Percentiles rank a stretch among this genome's conserved stretches.
phyloP scores from a whole-genome alignment of 2,797 vertebrate species.

The Rhadinocentrus ornatus region DNA sequence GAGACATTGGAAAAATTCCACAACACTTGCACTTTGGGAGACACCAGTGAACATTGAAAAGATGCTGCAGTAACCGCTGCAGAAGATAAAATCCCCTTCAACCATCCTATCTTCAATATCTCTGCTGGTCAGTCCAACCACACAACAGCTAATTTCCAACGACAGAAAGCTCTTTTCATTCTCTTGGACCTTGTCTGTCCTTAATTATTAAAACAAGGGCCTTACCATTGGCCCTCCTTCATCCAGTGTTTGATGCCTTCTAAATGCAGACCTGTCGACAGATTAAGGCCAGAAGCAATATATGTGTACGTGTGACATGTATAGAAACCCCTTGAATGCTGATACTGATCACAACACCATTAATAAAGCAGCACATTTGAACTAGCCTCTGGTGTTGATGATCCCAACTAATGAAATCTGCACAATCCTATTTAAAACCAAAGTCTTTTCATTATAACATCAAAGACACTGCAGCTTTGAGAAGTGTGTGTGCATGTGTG shows the following conservation, averaged over 20 bases:
- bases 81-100: constrained; percentile 53
- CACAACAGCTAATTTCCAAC: constrained; percentile 85
- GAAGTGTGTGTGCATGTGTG: constrained; percentile 21
- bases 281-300: constrained; percentile 79
- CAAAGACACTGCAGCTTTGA: constrained; percentile 61
- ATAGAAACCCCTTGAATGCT: constrained; percentile 79
- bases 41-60: constrained; percentile 34
- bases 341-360: constrained; percentile 82
- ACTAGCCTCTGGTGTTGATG: constrained; percentile 64
- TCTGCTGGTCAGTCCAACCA: constrained; percentile 70
- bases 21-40: constrained; percentile 42
- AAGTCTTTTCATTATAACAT: constrained; percentile 61
- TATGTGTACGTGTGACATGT: constrained; percentile 63
- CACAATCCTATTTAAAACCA: constrained; percentile 56
- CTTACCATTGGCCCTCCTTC: constrained; percentile 76
- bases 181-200: constrained; percentile 80
- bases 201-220: constrained; percentile 92
- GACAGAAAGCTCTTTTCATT: constrained; percentile 89
- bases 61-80: constrained; percentile 28
- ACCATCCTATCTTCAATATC: constrained; percentile 28
- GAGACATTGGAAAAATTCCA: constrained; percentile 25
- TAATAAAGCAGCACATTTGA: constrained; percentile 74
- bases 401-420: constrained; percentile 64
- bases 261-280: constrained; percentile 90
- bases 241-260: constrained; percentile 86